Evolutionary conservation across 2,888 invertebrate genomes (phyloP), one percentile per base, ranked within the genome.

Genomic region (Eurois occulta): DNA sequence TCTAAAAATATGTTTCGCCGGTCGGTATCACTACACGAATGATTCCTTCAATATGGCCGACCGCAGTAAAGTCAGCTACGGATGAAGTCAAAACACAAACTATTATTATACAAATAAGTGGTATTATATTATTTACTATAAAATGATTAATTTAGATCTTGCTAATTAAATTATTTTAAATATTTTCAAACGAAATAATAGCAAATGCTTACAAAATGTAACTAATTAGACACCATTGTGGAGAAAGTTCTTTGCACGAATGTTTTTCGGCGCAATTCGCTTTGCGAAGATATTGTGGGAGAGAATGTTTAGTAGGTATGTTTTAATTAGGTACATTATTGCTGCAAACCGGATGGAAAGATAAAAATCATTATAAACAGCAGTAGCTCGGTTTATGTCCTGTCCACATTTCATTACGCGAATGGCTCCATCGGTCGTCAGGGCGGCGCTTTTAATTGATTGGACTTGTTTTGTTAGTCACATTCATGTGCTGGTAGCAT

Each of bases 391-490:
- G 62, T 74, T 70, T 75, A 75, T 76, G 76, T 86, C 52, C 68
- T 80, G 79, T 74, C 68, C 64, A 92, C 93, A 93, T 93, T 94
- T 94, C 88, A 93, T 94, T 93, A 92, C 88, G 87, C 85, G 90
- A 94, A 93, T 93, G 91, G 91, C 90, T 92, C 89, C 90, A 93
- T 92, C 87, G 91, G 89, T 90, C 86, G 90, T 88, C 88, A 83
- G 89, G 86, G 80, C 88, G 87, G 89, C 87, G 88, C 86, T 89
- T 91, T 93, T 93, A 94, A 95, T 94, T 94, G 92, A 93, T 92
- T 94, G 91, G 91, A 90, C 90, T 92, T 92, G 94, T 94, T 93
- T 92, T 93, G 91, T 92, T 90, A 87, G 88, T 90, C 89, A 89
- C 89, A 91, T 91, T 91, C 88, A 90, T 92, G 89, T n/a, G n/a